Evolutionary conservation across 2,888 invertebrate genomes (phyloP).

Genomic region (Andrena camellia): DNA sequence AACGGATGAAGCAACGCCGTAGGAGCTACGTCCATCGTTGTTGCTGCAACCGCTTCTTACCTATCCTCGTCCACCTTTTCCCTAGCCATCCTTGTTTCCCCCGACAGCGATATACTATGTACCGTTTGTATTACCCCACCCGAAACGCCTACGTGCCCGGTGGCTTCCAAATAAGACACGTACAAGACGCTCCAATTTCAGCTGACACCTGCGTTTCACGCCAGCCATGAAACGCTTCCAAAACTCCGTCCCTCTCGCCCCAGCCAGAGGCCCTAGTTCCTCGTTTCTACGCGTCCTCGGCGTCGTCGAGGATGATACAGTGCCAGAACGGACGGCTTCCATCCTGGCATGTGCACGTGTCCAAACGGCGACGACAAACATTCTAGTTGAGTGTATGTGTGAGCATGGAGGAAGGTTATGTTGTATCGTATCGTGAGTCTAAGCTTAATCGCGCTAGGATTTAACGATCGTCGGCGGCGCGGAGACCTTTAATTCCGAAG

Average conservation of each 20-base stretch:
- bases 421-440: slow-evolving; percentile 22
- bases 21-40: slow-evolving; percentile 58
- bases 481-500: slow-evolving; percentile 78
- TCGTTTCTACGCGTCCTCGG: slow-evolving; percentile 23
- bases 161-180: slow-evolving; percentile 80
- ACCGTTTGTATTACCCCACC: slow-evolving; percentile 76
- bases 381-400: not conserved
- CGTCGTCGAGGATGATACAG: slow-evolving; percentile 29
- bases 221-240: slow-evolving; percentile 66
- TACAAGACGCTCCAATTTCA: slow-evolving; percentile 83
- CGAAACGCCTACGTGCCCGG: slow-evolving; percentile 53
- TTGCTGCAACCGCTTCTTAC: slow-evolving; percentile 57
- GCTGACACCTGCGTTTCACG: slow-evolving; percentile 81
- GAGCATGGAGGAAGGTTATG: not conserved
- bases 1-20: slow-evolving; percentile 61
- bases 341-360: not conserved
- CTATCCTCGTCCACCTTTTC: slow-evolving; percentile 32
- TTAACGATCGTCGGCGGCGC: slow-evolving; percentile 74
- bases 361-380: slow-evolving; percentile 7
- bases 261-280: not conserved
- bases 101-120: slow-evolving; percentile 75
- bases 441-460: slow-evolving; percentile 74
- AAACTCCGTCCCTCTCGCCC: slow-evolving; percentile 32
- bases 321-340: slow-evolving; percentile 21
- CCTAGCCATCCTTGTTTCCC: slow-evolving; percentile 30